Evolutionary conservation across 2,113 vertebrate genomes (phyloP).

Genomic region (Mirounga angustirostris): DNA sequence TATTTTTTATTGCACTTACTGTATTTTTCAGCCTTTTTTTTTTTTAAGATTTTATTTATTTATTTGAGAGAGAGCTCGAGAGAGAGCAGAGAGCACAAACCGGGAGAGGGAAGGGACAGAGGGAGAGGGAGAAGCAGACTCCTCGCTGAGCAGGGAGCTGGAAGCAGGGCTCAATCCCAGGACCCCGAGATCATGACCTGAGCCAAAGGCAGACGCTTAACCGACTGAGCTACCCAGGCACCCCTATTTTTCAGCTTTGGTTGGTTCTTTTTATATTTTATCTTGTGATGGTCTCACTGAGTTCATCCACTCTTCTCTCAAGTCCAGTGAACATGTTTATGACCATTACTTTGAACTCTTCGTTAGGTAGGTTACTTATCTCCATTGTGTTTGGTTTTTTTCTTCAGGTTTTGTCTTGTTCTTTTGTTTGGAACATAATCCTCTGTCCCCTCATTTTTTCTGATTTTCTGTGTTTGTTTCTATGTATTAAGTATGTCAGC

Average conservation of each 20-base stretch:
- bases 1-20: background rate
- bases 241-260: background rate
- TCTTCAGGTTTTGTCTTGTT: background rate
- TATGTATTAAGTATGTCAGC: background rate
- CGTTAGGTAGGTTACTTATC: background rate
- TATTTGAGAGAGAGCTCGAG: no score
- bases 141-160: no score
- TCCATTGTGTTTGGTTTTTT: background rate
- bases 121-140: no score
- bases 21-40: background rate
- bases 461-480: background rate
- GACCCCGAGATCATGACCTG: no score
- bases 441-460: background rate
- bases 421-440: background rate
- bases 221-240: no score
- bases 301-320: background rate
- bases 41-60: no score
- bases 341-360: background rate
- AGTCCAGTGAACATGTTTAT: background rate
- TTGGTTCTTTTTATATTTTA: background rate
- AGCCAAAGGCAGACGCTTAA: no score
- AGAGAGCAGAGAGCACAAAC: no score
- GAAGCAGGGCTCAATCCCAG: no score
- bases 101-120: no score
- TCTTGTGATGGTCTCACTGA: background rate